Evolutionary conservation across 2,113 vertebrate species (phyloP).

Genomic region (Thinocorus orbignyianus): DNA sequence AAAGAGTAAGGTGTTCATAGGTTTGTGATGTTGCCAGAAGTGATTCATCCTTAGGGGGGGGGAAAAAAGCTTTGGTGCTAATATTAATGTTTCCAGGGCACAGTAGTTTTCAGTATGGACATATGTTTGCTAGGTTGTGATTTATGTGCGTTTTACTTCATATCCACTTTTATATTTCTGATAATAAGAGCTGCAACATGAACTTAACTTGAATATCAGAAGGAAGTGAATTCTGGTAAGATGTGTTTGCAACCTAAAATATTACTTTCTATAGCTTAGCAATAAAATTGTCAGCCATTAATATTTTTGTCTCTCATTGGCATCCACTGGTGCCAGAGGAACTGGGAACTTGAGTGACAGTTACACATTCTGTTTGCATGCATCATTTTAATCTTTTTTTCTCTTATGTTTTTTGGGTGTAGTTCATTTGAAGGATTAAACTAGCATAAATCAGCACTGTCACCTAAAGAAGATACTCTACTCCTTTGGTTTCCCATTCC

Average conservation of each 20-base stretch:
- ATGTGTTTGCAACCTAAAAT: background rate
- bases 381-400: background rate
- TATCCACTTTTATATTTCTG: background rate
- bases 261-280: background rate
- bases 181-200: background rate
- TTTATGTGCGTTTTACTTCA: background rate
- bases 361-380: background rate
- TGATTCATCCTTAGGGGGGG: background rate
- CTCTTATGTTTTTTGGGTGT: background rate
- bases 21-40: background rate
- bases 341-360: background rate
- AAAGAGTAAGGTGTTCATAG: background rate
- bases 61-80: background rate
- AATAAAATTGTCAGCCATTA: background rate
- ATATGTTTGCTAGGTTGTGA: background rate
- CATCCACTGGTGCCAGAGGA: background rate
- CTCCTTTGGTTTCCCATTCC: background rate
- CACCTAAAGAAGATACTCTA: background rate
- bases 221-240: background rate
- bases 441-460: background rate
- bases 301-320: background rate
- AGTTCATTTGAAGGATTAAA: background rate
- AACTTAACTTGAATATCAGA: background rate
- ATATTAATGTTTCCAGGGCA: background rate
- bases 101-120: background rate